These are phyloP conservation scores for Leptopilina drosophilae DNA, from an alignment of 2,888 invertebrate genomes.

Conservation along the genomic window DNA sequence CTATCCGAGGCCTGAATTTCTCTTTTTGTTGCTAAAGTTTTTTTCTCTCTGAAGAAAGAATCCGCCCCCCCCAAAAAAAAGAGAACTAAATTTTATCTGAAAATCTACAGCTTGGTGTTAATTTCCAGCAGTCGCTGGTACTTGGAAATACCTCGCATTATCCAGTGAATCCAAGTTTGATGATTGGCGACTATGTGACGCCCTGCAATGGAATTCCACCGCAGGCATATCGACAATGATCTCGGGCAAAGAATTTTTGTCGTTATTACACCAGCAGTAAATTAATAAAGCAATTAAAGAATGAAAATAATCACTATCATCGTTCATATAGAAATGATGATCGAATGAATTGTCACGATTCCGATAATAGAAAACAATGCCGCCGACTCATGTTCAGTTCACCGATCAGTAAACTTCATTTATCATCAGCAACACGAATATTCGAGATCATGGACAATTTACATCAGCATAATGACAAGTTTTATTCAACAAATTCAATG, in stretches of 20 bases:
- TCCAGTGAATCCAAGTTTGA: conserved; percentile 84
- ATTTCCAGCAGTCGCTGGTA: conserved; percentile 79
- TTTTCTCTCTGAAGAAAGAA: no score
- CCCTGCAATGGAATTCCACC: conserved; percentile 79
- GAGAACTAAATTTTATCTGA: no score
- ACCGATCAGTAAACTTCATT: conserved; percentile 65
- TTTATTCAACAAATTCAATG: conserved; percentile 45
- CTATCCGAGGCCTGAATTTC: no score
- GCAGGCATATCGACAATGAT: conserved; percentile 74
- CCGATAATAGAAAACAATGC: conserved; percentile 49
- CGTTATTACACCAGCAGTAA: conserved; percentile 65
- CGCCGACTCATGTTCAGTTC: conserved; percentile 69
- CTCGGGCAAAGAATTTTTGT: conserved; percentile 66
- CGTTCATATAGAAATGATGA: conserved; percentile 46
- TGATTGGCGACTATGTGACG: conserved; percentile 87
- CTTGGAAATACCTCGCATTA: conserved; percentile 81
- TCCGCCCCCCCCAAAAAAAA: no score
- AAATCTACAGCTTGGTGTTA: conserved; percentile 76
- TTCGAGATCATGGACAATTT: conserved; percentile 58
- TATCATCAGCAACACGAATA: conserved; percentile 67
- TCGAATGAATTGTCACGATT: conserved; percentile 57
- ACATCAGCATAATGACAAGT: conserved; percentile 55
- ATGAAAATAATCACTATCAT: conserved; percentile 33
- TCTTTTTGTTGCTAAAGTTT: no score
- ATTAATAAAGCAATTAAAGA: conserved; percentile 61